phyloP scores from a whole-genome alignment of 2,797 vertebrate genomes.

The Coendou prehensilis region DNA sequence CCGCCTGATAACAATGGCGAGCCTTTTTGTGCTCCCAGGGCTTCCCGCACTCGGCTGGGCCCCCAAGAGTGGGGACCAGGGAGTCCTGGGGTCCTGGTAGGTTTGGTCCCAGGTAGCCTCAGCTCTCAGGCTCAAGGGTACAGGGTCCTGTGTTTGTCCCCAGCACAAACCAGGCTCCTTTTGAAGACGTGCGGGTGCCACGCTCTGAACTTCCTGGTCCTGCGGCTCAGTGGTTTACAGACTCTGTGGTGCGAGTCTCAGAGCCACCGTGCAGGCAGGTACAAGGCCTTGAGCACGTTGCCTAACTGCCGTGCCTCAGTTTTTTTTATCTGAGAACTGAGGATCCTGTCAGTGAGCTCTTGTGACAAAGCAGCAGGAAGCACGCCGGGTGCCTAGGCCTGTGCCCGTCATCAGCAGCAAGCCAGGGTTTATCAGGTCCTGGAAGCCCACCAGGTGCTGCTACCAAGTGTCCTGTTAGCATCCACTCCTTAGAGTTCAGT shows the following conservation, averaged over 20 bases:
- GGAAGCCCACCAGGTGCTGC: not conserved
- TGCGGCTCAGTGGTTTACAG: not conserved
- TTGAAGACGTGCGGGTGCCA: not conserved
- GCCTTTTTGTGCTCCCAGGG: conserved; percentile 58
- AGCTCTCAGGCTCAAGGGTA: not conserved
- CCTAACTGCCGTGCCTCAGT: not conserved
- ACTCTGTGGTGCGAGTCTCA: not conserved
- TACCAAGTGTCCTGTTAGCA: not conserved
- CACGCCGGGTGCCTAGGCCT: not conserved
- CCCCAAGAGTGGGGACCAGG: not conserved
- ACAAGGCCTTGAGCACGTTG: not conserved
- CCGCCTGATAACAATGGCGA: conserved; percentile 73
- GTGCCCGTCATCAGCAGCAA: not conserved
- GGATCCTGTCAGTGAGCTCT: not conserved
- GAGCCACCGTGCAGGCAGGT: not conserved
- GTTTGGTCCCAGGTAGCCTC: conserved; percentile 12
- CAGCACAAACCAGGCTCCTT: not conserved
- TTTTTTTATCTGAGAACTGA: conserved; percentile 42
- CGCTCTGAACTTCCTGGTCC: not conserved
- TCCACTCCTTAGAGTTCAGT: not conserved
- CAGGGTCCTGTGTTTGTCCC: not conserved
- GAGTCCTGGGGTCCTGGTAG: not conserved
- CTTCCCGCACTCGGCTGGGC: conserved; percentile 41
- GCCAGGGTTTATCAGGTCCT: not conserved
- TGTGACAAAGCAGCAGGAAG: not conserved